Evolutionary conservation across 2,113 vertebrate species (phyloP).

Genomic region (Recurvirostra avosetta): DNA sequence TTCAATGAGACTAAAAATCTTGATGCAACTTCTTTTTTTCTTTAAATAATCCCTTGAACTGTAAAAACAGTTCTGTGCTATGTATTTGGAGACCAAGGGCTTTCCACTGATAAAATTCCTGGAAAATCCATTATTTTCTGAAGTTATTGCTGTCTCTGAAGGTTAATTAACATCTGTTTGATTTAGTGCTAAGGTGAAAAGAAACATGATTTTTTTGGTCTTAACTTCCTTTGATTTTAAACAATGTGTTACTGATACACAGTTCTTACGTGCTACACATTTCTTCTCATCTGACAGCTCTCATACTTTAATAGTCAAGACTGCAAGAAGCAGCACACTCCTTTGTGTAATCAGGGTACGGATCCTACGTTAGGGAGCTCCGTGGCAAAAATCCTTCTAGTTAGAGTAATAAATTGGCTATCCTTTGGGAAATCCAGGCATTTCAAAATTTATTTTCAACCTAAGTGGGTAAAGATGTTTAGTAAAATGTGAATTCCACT

Average conservation of each 20-base stretch:
- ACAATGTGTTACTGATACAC: not conserved
- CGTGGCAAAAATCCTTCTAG: not conserved
- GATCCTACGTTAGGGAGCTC: not conserved
- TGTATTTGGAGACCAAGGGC: not conserved
- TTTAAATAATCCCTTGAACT: slow-evolving; percentile 19
- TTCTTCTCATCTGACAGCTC: not conserved
- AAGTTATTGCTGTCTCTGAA: not conserved
- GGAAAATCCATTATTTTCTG: not conserved
- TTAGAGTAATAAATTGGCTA: not conserved
- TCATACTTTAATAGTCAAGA: not conserved
- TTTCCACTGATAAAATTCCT: not conserved
- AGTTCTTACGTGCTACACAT: fast-evolving
- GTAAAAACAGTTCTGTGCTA: not conserved
- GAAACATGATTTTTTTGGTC: not conserved
- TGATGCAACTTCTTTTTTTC: not conserved
- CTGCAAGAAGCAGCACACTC: not conserved
- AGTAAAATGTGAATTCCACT: not conserved
- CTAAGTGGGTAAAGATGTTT: not conserved
- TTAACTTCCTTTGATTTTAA: not conserved
- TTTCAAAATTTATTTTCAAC: not conserved
- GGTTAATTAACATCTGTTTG: not conserved
- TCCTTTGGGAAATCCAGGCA: not conserved
- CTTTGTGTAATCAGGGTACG: not conserved
- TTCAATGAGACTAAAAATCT: slow-evolving; percentile 27
- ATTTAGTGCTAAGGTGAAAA: not conserved